Base-by-base conservation (phyloP, 2,113 vertebrate genomes). In the Pelvicachromis taeniatus region DNA sequence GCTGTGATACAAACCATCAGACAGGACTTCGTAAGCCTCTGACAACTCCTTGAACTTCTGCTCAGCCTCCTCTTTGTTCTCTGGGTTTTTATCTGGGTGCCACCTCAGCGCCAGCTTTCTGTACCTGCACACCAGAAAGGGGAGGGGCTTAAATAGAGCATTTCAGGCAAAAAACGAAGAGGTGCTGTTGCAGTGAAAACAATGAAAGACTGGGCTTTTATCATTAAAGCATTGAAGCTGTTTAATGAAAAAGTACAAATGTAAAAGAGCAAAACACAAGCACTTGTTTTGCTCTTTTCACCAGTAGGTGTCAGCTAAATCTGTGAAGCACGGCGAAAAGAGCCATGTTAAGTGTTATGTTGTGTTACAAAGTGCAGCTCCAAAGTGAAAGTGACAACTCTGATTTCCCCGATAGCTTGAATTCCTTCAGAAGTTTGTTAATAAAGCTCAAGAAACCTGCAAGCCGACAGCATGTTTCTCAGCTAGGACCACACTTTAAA, bases 11-110 rank as follows among this genome's bases (percentile, higher is more conserved):
- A 56, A 81, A 99, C 98, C 95, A 70, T 99, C 98, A 42, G 98
- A 99, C 48, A 99, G 92, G 80, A 99, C 98, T 91, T 99, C 98
- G 82, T 99, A 99, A 0, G 98, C 98, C 91, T 99, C 98, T 1
- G 98, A 97, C 70, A 99, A 96, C 93, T 99, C 97, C 78, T 99
- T 99, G 91, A 99, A 99, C 21, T 96, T 98, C 42, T 80, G 93
- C 89, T 99, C 98, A 0, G 98, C 98, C 65, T 98, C 98, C 1
- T 98, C 98, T 91, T 99, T 99, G 78, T 98, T 97, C 35, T 99
- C 98, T 0, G 98, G 98, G 85, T 99, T 99, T 94, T 99, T 99
- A 92, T 99, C 98, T 1, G 98, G 98, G 29, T 99, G 98, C 98
- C 98, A 99, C 86, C 97, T 98, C 17, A 99, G 91, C 2, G 98